Evolutionary conservation across 2,888 invertebrate species (phyloP), one percentile per base, ranked within the genome.

Genomic region (Xylota sylvarum): DNA sequence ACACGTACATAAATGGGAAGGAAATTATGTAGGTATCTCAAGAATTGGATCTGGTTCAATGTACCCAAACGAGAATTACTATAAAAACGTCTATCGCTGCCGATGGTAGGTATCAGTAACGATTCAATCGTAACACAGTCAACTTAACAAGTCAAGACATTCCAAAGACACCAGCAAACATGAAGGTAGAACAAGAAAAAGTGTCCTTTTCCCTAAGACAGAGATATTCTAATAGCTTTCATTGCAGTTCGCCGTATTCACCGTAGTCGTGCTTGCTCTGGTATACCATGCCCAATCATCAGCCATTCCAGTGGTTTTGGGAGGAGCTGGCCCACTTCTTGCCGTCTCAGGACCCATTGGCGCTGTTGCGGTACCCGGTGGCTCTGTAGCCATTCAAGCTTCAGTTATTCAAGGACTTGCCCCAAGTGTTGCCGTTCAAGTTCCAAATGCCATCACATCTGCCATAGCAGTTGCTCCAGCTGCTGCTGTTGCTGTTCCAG

Each of bases 181-280:
- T 92, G 91, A 92, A 92, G 91, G 91, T 92, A 88, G 89, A 88
- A 7, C 19, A 17, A 2, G 17, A 46, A 17, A 40, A n/a, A 23
- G 23, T 23, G 23, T 23, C 23, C 23, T 23, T 23, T 23, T 3
- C 23, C n/a, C n/a, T n/a, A n/a, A n/a, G n/a, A n/a, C n/a, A n/a
- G n/a, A n/a, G n/a, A n/a, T n/a, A n/a, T n/a, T 50, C 12, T 10
- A 3, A 3, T n/a, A n/a, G n/a, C n/a, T n/a, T n/a, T n/a, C n/a
- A n/a, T 48, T 50, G 2, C 50, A 88, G 88, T 88, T 88, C 88
- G 86, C 73, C 55, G 56, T 86, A 43, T 60, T 79, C 50, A 72
- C 79, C 80, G 87, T 88, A 87, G 88, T 88, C 79, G 64, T 88
- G 82, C 88, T 88, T 72, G 88, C 88, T 58, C 74, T 88, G 69